Evolutionary conservation across 2,113 vertebrate genomes (phyloP).

Genomic region (Serilophus lunatus): DNA sequence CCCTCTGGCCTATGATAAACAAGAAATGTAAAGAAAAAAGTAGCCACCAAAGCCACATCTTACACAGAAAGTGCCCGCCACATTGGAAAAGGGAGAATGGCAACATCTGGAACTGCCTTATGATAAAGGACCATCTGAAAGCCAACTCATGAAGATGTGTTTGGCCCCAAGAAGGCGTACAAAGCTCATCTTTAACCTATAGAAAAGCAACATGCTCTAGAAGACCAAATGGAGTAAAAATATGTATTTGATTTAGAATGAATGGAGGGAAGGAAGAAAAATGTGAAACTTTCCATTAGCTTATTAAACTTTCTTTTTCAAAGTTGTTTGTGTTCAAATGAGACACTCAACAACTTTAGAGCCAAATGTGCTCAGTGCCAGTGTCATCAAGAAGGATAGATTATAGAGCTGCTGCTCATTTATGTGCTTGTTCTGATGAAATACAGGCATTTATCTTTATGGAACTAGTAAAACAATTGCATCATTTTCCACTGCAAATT

Average conservation of each 20-base stretch:
- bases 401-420: slow-evolving; percentile 44
- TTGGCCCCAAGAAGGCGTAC: background rate
- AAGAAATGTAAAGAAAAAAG: background rate
- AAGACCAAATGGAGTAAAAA: background rate
- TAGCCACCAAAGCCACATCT: background rate
- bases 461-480: slow-evolving; percentile 50
- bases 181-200: background rate
- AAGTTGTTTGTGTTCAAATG: slow-evolving; percentile 11
- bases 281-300: background rate
- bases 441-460: slow-evolving; percentile 50
- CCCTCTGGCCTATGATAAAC: background rate
- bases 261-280: background rate
- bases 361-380: slow-evolving; percentile 34
- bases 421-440: slow-evolving; percentile 56
- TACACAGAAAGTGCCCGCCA: background rate
- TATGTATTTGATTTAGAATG: background rate
- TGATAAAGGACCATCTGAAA: background rate
- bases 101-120: background rate
- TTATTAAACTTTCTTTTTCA: slow-evolving; percentile 19
- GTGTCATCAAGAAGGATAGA: slow-evolving; percentile 39
- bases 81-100: background rate
- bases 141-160: background rate
- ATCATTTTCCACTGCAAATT: slow-evolving; percentile 56
- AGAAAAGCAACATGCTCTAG: background rate
- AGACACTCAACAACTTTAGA: slow-evolving; percentile 7